These are phyloP conservation scores for Falco peregrinus DNA, from an alignment of 2,797 vertebrate species.

Conservation along the genomic window DNA sequence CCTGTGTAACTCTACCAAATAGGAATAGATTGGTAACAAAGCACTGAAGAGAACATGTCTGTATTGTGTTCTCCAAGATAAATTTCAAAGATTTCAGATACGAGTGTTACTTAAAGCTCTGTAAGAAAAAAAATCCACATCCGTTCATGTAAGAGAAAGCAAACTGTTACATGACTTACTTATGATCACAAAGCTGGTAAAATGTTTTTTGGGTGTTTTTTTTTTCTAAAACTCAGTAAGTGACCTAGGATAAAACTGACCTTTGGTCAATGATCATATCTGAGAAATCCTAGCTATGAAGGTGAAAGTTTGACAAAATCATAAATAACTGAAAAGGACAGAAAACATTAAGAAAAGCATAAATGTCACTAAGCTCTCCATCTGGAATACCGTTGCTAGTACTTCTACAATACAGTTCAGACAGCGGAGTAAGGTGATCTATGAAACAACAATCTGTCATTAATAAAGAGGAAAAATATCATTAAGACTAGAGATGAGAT, in stretches of 20 bases:
- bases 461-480: conserved; percentile 55
- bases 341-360: not conserved
- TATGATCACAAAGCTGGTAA: not conserved
- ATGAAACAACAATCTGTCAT: conserved; percentile 11
- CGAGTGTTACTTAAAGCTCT: not conserved
- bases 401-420: not conserved
- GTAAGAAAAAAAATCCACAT: not conserved
- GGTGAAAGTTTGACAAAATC: not conserved
- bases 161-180: not conserved
- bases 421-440: conserved; percentile 22
- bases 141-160: not conserved
- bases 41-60: not conserved
- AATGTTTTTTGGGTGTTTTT: not conserved
- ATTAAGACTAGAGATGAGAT: not conserved
- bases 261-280: not conserved
- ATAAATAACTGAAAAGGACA: conserved; percentile 11
- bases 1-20: not conserved
- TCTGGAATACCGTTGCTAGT: not conserved
- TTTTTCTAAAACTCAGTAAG: not conserved
- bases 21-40: not conserved
- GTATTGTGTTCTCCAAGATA: not conserved
- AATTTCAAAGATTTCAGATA: not conserved
- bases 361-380: not conserved
- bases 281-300: conserved; percentile 3
- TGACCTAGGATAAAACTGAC: not conserved